Base-by-base conservation (phyloP, 92 coral and sea anemone species). In the Isaurus tuberculatus region DNA sequence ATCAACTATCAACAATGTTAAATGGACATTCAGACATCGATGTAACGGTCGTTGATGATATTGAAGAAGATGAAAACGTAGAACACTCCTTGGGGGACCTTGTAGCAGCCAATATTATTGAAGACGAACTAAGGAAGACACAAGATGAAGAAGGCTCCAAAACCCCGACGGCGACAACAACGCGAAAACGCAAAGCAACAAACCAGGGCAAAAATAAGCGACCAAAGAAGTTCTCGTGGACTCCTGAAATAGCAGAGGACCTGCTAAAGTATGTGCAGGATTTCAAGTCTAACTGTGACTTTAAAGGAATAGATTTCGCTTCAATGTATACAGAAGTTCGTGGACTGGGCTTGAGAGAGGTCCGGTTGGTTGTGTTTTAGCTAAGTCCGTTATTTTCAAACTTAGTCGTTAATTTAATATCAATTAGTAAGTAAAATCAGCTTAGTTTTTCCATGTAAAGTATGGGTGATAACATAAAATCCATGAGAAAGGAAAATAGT, bases 231-330 rank as follows among this genome's bases (percentile, higher is more conserved):
- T 84, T 84, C 34, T 10, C 88, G 5, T 84, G 83, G 73, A 23
- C 88, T 2, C 58, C 83, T 5, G 88, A 84, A 26, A 57, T 0
- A 31, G 84, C 65, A 15, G 89, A 86, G 65, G 78, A 33, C n/a
- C 85, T 86, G 30, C 61, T 86, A 33, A 86, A 79, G 74, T 79
- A 78, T 43, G 33, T 79, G 57, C 29, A 79, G 36, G 86, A 86
- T 0, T 86, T 32, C 85, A 86, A 86, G 66, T 11, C 86, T 19
- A 28, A 16, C 37, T 78, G 89, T 48, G 89, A 86, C 63, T 86
- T 63, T 65, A 79, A 69, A 79, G 85, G 69, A 66, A 79, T 86
- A 23, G 89, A 86, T 64, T 86, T 84, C 5, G 87, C 87, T 15
- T 25, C 27, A 29, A 15, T 84, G 87, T 84, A 72, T 73, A 36